A percentile compares a stretch with the other conserved stretches of the same genome.
Evolutionary conservation across 2,888 invertebrate genomes (phyloP).

Genomic region (Homarus gammarus): DNA sequence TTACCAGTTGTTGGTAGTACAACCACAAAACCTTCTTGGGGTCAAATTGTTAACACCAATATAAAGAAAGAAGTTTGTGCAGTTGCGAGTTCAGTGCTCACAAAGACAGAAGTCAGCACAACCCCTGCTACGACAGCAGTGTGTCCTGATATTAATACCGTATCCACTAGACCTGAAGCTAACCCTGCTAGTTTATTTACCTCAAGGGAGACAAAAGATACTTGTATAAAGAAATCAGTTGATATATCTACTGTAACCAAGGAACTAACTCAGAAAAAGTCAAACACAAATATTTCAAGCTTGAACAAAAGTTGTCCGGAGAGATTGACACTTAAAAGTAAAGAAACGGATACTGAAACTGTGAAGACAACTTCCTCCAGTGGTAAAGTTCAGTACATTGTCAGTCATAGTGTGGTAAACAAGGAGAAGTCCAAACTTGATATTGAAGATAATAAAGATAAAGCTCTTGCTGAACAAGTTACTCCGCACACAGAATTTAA

Average conservation of each 20-base stretch:
- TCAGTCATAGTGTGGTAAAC: too few relatives aligned
- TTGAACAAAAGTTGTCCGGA: too few relatives aligned
- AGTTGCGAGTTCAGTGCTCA: background rate
- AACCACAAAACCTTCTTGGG: background rate
- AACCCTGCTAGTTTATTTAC: background rate
- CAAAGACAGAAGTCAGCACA: background rate
- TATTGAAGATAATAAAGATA: too few relatives aligned
- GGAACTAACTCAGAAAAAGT: background rate
- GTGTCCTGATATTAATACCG: background rate
- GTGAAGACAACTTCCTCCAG: background rate
- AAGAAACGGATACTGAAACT: too few relatives aligned
- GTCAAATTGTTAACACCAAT: background rate
- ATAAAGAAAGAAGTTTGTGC: background rate
- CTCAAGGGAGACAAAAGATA: background rate
- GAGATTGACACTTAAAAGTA: too few relatives aligned
- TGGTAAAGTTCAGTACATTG: too few relatives aligned
- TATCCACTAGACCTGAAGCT: background rate
- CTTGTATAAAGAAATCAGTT: background rate
- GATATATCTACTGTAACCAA: background rate
- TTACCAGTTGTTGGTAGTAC: background rate
- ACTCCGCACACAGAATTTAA: background rate
- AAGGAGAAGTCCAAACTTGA: too few relatives aligned
- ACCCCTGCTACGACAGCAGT: background rate
- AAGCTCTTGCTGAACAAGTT: too few relatives aligned
- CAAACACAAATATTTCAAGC: too few relatives aligned